A percentile compares a stretch with the other conserved stretches of the same genome.
Conservation (phyloP, 1,140 invertebrate species). For the Pomacea maculata region DNA sequence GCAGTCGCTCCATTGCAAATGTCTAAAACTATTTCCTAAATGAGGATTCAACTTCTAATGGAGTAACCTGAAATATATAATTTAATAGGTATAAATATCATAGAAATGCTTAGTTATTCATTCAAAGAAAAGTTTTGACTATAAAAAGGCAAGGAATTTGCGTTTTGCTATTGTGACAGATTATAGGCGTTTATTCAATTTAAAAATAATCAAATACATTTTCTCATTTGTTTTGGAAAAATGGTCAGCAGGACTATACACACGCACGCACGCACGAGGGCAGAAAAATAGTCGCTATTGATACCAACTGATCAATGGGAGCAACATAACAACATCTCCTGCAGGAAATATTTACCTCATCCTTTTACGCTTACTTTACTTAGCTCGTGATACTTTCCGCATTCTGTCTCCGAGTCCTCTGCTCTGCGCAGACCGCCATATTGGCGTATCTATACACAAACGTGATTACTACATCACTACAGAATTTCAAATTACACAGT, state of each 20-base stretch:
- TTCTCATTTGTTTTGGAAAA: too few relatives aligned
- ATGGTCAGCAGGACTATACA: too few relatives aligned
- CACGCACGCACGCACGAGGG: too few relatives aligned
- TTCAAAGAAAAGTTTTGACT: neutral
- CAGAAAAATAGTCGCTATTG: too few relatives aligned
- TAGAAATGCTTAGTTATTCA: neutral
- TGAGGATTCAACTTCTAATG: neutral
- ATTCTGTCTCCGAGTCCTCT: neutral
- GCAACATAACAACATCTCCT: too few relatives aligned
- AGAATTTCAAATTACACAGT: neutral
- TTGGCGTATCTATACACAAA: conserved; percentile 25
- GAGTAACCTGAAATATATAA: neutral
- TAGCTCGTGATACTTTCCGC: neutral
- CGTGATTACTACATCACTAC: conserved; percentile 9
- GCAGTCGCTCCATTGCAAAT: conserved; percentile 10
- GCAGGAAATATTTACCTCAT: too few relatives aligned
- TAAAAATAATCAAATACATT: too few relatives aligned
- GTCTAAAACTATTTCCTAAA: neutral
- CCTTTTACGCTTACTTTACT: neutral
- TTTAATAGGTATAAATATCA: neutral
- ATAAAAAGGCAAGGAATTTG: neutral
- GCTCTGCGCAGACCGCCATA: conserved; percentile 1
- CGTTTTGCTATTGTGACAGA: too few relatives aligned
- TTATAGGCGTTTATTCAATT: too few relatives aligned
- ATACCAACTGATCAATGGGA: too few relatives aligned